Evolutionary conservation across 2,797 vertebrate species (phyloP), one percentile per base, ranked within the genome.

Genomic region (Anguilla obscura): DNA sequence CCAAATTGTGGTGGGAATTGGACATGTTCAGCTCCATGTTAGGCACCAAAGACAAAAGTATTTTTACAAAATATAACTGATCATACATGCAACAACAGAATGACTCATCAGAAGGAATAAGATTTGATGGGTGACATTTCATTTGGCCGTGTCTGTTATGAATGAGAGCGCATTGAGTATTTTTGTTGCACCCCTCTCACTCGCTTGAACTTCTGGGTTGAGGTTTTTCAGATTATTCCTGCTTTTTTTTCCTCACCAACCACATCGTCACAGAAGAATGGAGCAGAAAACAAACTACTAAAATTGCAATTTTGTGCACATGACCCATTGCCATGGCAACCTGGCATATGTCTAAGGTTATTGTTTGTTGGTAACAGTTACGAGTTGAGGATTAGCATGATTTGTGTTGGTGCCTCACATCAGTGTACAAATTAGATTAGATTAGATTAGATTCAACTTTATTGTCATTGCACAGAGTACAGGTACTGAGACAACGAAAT

Each of bases 61-160:
- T 21, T 14, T 63, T 52, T 52, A 52, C 50, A 52, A 52, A 52
- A 52, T 52, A 12, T 52, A 52, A 8, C 50, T 52, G 50, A 45
- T 14, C 10, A 56, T 56, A 52, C 7, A 52, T 56, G 14, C 54
- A 56, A 56, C 54, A 56, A 56, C 14, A 56, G 54, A 56, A 56
- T 56, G 12, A 56, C 54, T 56, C 30, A 54, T 85, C 30, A 33
- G 84, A 54, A 85, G 52, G 84, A n/a, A 85, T 74, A 1, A 36
- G 30, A 33, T 60, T 1, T 85, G 84, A 85, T 33, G 30, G 84
- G 54, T 85, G 56, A 45, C 84, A 85, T 48, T 86, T 69, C 33
- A n/a, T 40, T 66, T 69, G 66, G 24, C 36, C n/a, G 56, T 48
- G 48, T 58, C 50, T 24, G 85, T 36, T 30, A 86, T 69, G 60